Base-by-base conservation (phyloP, 2,888 invertebrate genomes). In the Sinotaia quadrata region DNA sequence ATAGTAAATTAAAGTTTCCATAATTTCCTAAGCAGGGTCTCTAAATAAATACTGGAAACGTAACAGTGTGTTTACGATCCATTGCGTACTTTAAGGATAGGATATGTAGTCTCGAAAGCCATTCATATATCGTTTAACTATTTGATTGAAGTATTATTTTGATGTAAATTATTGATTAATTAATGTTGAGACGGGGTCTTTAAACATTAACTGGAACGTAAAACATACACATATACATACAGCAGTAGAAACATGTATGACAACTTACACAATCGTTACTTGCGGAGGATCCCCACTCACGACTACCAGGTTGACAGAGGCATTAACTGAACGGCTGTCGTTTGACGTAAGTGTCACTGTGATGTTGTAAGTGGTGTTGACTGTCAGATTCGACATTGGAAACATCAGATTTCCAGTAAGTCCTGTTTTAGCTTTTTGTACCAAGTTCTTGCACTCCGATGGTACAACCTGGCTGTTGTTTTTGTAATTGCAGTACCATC, bases 251-350 rank as follows among this genome's bases (percentile, higher is more conserved):
- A 8, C 5, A 2, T 47, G 33, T 4, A 2, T 1, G 15, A 12
- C 7, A 34, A 75, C 72, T 74, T 68, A 81, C 81, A 57, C 60
- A 18, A 80, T 76, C 31, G 51, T 21, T 8, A 78, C 61, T 5
- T 60, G n/a, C 2, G 79, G 78, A 10, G 81, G 78, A 3, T 54
- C 47, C 8, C 80, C 80, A 1, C 61, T 56, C 12, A 78, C 71
- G 24, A 82, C 65, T 1, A 58, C 37, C 15, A 83, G 37, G 24
- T 61, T 31, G 10, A 79, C 49, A 29, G 47, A 37, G 4, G 78
- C 70, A 8, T 27, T 37, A 4, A 69, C 57, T 10, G 10, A 12
- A n/a, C 81, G 69, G 0, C 41, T 63, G 27, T 67, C 81, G 60
- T 78, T 83, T n/a, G n/a, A n/a, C 27, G 29, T 37, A 24, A 75